Evolutionary conservation across 2,113 vertebrate species (phyloP), one percentile per base, ranked within the genome.

Genomic region (Poecilia latipinna): DNA sequence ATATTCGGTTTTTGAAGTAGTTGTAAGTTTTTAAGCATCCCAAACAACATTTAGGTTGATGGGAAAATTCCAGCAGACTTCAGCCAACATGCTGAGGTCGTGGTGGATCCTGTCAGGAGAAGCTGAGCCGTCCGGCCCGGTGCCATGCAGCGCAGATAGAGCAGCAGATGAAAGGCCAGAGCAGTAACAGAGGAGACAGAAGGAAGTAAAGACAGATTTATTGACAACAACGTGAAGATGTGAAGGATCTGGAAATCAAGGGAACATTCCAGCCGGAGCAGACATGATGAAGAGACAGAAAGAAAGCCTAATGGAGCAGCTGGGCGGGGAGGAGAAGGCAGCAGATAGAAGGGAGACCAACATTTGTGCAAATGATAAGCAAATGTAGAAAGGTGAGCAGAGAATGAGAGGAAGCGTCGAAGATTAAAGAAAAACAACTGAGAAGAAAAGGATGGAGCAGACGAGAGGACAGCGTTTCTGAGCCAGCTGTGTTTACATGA

Each of bases 401-500:
- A 64, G 29, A 33, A 32, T 32, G 29, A 8, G 17, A 22, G 29
- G 4, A 7, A 72, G 13, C 22, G 39, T 39, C 0, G 2, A 12
- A 65, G 37, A 39, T 35, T 35, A 24, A 12, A 35, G 19, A 31
- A 17, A 65, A 39, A 65, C 12, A 42, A 6, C n/a, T 42, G 65
- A 73, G 64, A 57, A 11, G 65, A 79, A 72, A 68, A 17, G 51
- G 42, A 39, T 51, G 57, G 76, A 42, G 61, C 29, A 79, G 74
- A 81, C 6, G 68, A 83, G 73, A 78, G 83, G 72, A 90, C 76
- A 74, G 86, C 73, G 70, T 83, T 74, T 80, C 44, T 80, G 62
- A 79, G 68, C 35, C 77, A 94, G 93, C 94, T 94, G 94, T 95
- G 94, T 95, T 95, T 94, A 93, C 83, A 66, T 93, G 90, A 93